A percentile compares a stretch with the other conserved stretches of the same genome.
Conservation (phyloP, 2,888 invertebrate species). For the Saturnia pavonia region DNA sequence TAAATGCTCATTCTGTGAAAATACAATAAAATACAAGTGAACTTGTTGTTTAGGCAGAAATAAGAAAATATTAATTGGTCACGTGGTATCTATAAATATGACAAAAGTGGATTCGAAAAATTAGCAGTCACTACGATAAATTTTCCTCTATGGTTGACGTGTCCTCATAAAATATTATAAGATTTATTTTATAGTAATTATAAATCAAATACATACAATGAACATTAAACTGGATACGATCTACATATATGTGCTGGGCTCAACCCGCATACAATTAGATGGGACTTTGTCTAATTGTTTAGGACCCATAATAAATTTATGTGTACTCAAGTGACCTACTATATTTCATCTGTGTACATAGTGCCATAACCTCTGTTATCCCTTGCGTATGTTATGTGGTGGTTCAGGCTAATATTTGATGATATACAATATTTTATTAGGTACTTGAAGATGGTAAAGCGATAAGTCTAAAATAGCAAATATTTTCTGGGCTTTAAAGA, state of each 20-base stretch:
- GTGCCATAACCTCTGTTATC: not conserved
- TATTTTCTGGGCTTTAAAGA: not conserved
- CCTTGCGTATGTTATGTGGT: not conserved
- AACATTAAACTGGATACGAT: not conserved
- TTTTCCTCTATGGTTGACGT: not conserved
- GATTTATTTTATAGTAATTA: not conserved
- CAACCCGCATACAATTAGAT: conserved; percentile 5
- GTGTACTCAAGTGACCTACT: not conserved
- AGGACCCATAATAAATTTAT: conserved; percentile 10
- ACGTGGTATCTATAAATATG: too few relatives aligned
- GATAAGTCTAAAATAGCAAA: not conserved
- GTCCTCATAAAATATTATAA: not conserved
- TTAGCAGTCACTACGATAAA: not conserved
- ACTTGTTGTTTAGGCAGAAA: too few relatives aligned
- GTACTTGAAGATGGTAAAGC: not conserved
- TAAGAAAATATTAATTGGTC: too few relatives aligned
- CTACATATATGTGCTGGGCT: not conserved
- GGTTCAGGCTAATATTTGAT: not conserved
- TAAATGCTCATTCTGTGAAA: too few relatives aligned
- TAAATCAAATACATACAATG: not conserved
- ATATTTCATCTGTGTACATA: not conserved
- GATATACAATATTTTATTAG: not conserved
- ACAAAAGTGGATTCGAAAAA: not conserved
- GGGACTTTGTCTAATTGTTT: conserved; percentile 6
- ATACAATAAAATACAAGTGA: too few relatives aligned